Base-by-base conservation (phyloP, 2,888 invertebrate genomes). In the Syrista parreyssii region DNA sequence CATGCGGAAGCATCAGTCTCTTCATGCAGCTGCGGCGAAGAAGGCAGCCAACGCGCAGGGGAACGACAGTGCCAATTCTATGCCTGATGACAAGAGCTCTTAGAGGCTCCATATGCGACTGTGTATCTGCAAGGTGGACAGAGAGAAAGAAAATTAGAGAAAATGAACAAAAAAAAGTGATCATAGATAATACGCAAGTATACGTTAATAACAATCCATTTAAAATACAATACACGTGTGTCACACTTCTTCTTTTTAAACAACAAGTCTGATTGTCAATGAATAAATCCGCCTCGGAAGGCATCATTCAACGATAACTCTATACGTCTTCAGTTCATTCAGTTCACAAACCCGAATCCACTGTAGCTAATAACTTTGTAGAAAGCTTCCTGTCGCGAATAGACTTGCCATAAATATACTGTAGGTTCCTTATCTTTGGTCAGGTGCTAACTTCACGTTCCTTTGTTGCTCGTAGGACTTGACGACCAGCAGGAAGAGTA, bases 401-500 rank as follows among this genome's bases (percentile, higher is more conserved):
- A 23, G 1, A 55, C 23, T 23, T 2, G 55, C 55, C 55, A 55
- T 55, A 23, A 55, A 55, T 55, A 23, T 55, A 55, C 23, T 55
- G 55, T 55, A 55, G 9, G 23, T 40, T 0, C 23, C 9, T 23
- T 9, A 9, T 9, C 9, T 55, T 55, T 9, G 23, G 9, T 35
- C 82, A 86, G 84, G 73, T 68, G 74, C 32, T 55, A 55, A 55
- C 55, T 55, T 55, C 23, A 55, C 9, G 23, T 55, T 55, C 23
- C 23, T 55, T 71, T 33, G 31, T 33, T 31, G 31, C 71, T 71
- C 71, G 71, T 71, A 71, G 71, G 71, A 1, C 12, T 33, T 32
- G 82, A 86, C 71, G 82, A 83, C 11, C 71, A 32, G 12, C 34
- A 78, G 11, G 72, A 79, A 68, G 80, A 84, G 30, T 87, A 86